phyloP scores from a whole-genome alignment of 2,888 invertebrate genomes.

The Eumacrocentrus americanus region DNA sequence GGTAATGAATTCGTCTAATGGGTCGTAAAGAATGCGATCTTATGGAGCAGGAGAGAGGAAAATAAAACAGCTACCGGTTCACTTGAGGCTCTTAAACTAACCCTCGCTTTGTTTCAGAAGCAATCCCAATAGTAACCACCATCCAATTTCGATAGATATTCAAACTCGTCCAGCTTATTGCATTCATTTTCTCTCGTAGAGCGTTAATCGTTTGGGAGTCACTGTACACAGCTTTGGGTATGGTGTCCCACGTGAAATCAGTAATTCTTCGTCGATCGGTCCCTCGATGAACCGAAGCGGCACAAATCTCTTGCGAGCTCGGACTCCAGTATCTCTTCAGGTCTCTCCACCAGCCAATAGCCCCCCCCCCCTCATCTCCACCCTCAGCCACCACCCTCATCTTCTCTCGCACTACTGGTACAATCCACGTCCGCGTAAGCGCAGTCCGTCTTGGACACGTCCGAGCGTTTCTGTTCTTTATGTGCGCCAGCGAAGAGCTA shows the following conservation, averaged over 20 bases:
- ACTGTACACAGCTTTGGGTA: slow-evolving; percentile 37
- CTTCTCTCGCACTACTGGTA: slow-evolving; percentile 26
- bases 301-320: slow-evolving; percentile 47
- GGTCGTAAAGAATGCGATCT: slow-evolving; percentile 62
- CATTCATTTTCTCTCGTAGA: neutral
- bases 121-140: slow-evolving; percentile 11
- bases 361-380: slow-evolving; percentile 20
- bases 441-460: slow-evolving; percentile 56
- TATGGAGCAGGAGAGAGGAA: slow-evolving; percentile 59
- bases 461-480: slow-evolving; percentile 54
- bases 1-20: slow-evolving; percentile 62
- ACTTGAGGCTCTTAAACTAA: slow-evolving; percentile 52
- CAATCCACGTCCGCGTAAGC: slow-evolving; percentile 51
- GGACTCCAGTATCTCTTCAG: slow-evolving; percentile 31
- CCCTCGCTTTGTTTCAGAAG: slow-evolving; percentile 40
- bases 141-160: slow-evolving; percentile 14
- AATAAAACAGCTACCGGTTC: slow-evolving; percentile 61
- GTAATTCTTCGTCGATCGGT: slow-evolving; percentile 48
- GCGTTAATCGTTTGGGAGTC: slow-evolving; percentile 31
- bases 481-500: slow-evolving; percentile 50
- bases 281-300: slow-evolving; percentile 45
- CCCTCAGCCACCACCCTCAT: slow-evolving; percentile 14
- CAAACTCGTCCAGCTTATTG: slow-evolving; percentile 9
- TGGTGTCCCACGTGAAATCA: slow-evolving; percentile 42
- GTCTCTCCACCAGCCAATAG: slow-evolving; percentile 23